Conservation (phyloP, 2,113 vertebrate species). For the Serranochromis macrocephalus region DNA sequence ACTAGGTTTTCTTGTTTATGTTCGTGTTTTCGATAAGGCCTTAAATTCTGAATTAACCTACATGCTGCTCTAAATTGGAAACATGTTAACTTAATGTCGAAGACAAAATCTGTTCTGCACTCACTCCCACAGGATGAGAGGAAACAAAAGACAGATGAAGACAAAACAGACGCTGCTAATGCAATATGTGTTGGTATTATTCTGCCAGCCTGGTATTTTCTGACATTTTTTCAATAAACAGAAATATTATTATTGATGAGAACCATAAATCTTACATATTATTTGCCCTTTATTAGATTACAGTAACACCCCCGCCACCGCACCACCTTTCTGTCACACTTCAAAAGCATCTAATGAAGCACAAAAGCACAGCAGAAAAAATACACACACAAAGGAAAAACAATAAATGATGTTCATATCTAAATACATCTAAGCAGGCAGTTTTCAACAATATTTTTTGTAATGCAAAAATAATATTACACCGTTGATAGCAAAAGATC, state of each 20-base stretch:
- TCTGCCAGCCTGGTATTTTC: background rate
- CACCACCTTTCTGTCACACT: background rate
- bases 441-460: background rate
- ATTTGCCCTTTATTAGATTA: conserved; percentile 14
- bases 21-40: background rate
- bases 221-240: background rate
- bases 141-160: background rate
- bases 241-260: conserved; percentile 2
- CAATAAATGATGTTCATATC: background rate
- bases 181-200: conserved; percentile 1
- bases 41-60: background rate
- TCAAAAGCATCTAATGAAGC: background rate
- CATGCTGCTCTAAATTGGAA: background rate
- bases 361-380: background rate
- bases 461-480: background rate
- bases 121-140: background rate
- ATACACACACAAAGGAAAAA: background rate
- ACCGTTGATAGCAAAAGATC: background rate
- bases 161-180: background rate
- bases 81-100: background rate
- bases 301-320: background rate
- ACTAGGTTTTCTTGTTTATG: background rate
- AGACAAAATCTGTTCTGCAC: background rate
- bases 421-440: background rate
- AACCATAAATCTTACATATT: conserved; percentile 34